Evolutionary conservation across 2,888 invertebrate genomes (phyloP).

Genomic region (Cephus pulcher): DNA sequence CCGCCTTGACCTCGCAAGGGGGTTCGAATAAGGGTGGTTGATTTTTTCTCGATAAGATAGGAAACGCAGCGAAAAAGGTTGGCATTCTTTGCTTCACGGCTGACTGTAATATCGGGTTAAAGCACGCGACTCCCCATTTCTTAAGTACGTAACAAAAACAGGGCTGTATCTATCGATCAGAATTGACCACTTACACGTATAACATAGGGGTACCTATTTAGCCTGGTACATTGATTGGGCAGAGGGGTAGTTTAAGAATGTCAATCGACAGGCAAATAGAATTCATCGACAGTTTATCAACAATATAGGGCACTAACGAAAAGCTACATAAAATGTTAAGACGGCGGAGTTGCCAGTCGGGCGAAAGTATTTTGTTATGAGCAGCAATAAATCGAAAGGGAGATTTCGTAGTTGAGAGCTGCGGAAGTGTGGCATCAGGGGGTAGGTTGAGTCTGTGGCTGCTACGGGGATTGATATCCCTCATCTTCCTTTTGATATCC

Average conservation of each 20-base stretch:
- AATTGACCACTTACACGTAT: background rate
- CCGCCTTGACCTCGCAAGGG: slow-evolving; percentile 53
- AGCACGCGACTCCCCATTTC: background rate
- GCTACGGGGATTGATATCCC: slow-evolving; percentile 61
- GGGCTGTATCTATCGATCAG: background rate
- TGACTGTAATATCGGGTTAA: slow-evolving; percentile 16
- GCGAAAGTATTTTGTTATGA: slow-evolving; percentile 20
- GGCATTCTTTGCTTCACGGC: slow-evolving; percentile 36
- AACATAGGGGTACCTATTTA: too few relatives aligned
- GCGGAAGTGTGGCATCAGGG: slow-evolving; percentile 48
- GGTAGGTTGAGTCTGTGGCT: slow-evolving; percentile 47
- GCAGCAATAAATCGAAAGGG: slow-evolving; percentile 57
- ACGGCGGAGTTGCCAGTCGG: background rate
- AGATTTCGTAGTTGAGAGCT: slow-evolving; percentile 64
- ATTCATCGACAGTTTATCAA: background rate
- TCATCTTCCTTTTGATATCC: slow-evolving; percentile 63
- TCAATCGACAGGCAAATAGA: background rate
- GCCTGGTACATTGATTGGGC: background rate
- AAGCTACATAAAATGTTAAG: background rate
- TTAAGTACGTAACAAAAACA: background rate
- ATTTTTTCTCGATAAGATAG: slow-evolving; percentile 45
- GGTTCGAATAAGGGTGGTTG: slow-evolving; percentile 18
- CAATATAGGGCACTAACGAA: background rate
- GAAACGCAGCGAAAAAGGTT: slow-evolving; percentile 33
- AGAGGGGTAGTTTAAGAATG: background rate